These are phyloP conservation scores for Poecilia wingei DNA, from an alignment of 2,797 vertebrate species.

Conservation along the genomic window DNA sequence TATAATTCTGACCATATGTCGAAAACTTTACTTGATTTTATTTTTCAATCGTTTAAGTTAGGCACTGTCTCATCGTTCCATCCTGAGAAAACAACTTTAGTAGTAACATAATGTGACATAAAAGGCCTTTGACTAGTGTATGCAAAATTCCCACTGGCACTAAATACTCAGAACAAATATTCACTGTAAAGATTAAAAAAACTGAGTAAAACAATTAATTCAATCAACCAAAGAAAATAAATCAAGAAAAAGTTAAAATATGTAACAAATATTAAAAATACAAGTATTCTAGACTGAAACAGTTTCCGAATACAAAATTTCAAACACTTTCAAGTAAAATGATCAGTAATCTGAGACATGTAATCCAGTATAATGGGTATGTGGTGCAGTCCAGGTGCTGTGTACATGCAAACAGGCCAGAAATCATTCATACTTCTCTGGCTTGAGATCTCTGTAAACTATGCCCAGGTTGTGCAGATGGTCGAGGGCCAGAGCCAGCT, in stretches of 20 bases:
- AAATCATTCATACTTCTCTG: constrained; percentile 91
- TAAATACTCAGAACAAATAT: not conserved
- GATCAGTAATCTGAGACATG: not conserved
- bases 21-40: too few relatives aligned
- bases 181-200: not conserved
- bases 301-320: not conserved
- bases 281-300: not conserved
- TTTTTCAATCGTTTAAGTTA: too few relatives aligned
- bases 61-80: not conserved
- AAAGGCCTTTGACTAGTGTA: not conserved
- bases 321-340: not conserved
- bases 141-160: not conserved
- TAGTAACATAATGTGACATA: not conserved
- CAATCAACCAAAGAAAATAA: not conserved
- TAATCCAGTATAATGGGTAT: not conserved
- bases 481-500: constrained; percentile 98
- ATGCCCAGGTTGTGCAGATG: constrained; percentile 98
- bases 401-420: constrained; percentile 9
- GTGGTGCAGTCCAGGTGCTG: not conserved
- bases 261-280: not conserved
- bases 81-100: not conserved
- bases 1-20: too few relatives aligned
- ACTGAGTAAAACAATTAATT: too few relatives aligned
- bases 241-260: not conserved
- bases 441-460: constrained; percentile 99